Evolutionary conservation across 2,797 vertebrate genomes (phyloP).

Genomic region (Adelosebastes latens): DNA sequence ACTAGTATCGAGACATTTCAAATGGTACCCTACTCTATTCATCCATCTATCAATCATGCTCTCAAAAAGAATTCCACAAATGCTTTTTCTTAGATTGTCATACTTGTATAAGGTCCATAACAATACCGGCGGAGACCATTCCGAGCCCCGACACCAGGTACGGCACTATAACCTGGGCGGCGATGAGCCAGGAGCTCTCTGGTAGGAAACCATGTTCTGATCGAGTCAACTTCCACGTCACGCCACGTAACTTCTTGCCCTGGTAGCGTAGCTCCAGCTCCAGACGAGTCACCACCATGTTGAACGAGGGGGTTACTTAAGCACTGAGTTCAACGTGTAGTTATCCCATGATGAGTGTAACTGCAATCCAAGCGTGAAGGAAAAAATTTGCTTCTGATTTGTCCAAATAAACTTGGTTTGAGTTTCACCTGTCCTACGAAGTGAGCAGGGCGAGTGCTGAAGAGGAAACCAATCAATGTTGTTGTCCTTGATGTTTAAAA

Average conservation of each 20-base stretch:
- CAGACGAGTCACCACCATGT: conserved; percentile 93
- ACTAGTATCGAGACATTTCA: background rate
- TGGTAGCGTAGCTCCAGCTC: conserved; percentile 91
- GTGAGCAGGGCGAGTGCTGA: background rate
- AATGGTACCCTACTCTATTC: background rate
- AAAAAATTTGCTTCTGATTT: background rate
- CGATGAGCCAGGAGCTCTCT: conserved; percentile 87
- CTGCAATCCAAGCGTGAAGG: background rate
- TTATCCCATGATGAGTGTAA: conserved; percentile 44
- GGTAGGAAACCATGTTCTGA: conserved; percentile 87
- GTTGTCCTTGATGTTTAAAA: conserved; percentile 24
- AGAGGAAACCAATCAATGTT: conserved; percentile 2
- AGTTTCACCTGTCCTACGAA: background rate
- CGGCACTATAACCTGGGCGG: conserved; percentile 86
- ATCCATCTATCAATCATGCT: background rate
- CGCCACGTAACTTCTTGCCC: conserved; percentile 89
- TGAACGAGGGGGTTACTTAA: background rate
- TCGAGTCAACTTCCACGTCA: conserved; percentile 90
- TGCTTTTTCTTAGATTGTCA: conserved; percentile 37
- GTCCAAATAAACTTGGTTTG: conserved; percentile 1
- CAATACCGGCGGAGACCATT: conserved; percentile 89
- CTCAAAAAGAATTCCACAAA: background rate
- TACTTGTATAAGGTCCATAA: conserved; percentile 94
- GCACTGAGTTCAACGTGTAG: background rate
- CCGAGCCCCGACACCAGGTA: conserved; percentile 90